A percentile compares a stretch with the other conserved stretches of the same genome.
phyloP scores from a whole-genome alignment of 2,797 vertebrate genomes.

The Sebastes variabilis region DNA sequence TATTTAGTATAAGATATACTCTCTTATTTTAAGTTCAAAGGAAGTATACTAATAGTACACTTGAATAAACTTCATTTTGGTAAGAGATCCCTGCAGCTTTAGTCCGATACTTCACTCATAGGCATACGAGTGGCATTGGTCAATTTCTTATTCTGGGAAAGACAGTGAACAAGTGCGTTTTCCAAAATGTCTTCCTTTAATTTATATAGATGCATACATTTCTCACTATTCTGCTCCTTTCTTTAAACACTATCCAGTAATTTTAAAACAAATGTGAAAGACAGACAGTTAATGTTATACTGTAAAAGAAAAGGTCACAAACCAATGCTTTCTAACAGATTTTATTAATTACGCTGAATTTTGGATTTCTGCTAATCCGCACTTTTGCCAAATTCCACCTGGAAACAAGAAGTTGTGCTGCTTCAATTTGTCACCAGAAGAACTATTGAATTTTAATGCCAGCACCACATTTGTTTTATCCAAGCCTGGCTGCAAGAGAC shows the following conservation, averaged over 20 bases:
- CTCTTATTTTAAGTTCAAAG: too few relatives aligned
- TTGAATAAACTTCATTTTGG: too few relatives aligned
- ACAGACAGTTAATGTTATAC: neutral
- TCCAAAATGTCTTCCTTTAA: neutral
- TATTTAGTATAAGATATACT: too few relatives aligned
- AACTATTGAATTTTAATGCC: slow-evolving; percentile 2
- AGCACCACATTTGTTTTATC: slow-evolving; percentile 25
- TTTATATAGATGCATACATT: neutral
- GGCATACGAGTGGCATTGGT: too few relatives aligned
- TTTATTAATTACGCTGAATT: neutral
- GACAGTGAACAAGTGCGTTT: neutral
- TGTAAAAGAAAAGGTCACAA: neutral
- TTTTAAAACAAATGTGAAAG: neutral
- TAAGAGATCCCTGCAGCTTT: too few relatives aligned
- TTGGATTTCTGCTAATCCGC: neutral
- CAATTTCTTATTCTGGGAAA: neutral
- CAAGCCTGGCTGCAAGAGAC: slow-evolving; percentile 20
- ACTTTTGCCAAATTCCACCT: neutral
- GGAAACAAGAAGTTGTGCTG: slow-evolving; percentile 2
- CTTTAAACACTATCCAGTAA: neutral
- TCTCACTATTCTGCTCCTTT: neutral
- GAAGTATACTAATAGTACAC: too few relatives aligned
- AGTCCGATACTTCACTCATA: too few relatives aligned
- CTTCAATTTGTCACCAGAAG: slow-evolving; percentile 11
- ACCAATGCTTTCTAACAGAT: neutral